Evolutionary conservation across 2,113 vertebrate genomes (phyloP), one percentile per base, ranked within the genome.

Genomic region (Zosterops pallidus): DNA sequence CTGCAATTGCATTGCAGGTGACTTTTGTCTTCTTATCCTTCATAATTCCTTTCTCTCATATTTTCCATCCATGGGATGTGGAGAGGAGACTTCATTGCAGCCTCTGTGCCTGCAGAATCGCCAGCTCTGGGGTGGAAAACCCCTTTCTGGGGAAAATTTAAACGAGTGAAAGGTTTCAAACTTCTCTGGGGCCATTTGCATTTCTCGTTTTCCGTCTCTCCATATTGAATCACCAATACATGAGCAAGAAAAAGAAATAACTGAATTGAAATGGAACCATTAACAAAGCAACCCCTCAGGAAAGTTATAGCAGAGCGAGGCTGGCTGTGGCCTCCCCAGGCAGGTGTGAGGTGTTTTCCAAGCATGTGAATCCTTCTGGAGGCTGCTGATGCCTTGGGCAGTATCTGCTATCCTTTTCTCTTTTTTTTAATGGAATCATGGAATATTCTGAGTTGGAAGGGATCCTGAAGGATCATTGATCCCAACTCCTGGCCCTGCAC

Each of bases 281-380:
- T 28, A 18, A 6, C 29, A 25, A 53, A 22, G 12, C 1, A 6
- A 52, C 23, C n/a, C 37, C 26, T 26, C 33, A 5, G 55, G 37
- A 31, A 4, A 24, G 1, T 28, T 2, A 0, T 2, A 37, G 33
- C 0, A 1, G 24, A 21, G 26, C 29, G 3, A 7, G 46, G 63
- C 63, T 67, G 75, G 49, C 56, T 31, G 70, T 29, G 50, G 18
- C 50, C 28, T 41, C 4, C 68, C 68, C 14, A 4, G 69, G 50
- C 50, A 53, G 37, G 6, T 55, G 37, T 19, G 69, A 41, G 50
- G 29, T 13, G 29, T 12, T 6, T 8, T 22, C 55, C 9, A 0
- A 1, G 14, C 21, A 1, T 26, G 12, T 9, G 47, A 21, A 9
- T 39, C 35, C 80, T 35, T 31, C 26, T 29, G 67, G 52, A n/a